Conservation (phyloP, 2,888 invertebrate species). For the Ptychoptera albimana region DNA sequence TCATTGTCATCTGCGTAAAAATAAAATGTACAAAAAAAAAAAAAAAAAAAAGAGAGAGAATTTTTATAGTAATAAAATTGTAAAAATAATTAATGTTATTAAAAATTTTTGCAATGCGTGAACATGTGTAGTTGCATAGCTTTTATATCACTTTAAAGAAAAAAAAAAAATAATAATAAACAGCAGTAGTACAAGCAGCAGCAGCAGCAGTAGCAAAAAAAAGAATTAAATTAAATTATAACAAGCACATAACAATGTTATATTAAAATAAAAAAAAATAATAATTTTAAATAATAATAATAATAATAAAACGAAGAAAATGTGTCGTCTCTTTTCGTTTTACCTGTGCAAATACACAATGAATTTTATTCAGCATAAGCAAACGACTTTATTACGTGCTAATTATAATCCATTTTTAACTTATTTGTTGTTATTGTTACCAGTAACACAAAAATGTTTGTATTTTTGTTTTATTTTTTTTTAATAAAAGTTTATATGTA, state of each 20-base stretch:
- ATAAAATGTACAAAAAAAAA: neutral
- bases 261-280: neutral
- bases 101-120: neutral
- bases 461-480: too few species aligned
- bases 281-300: neutral
- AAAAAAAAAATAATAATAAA: neutral
- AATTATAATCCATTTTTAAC: too few species aligned
- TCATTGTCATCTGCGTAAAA: neutral
- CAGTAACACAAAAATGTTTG: too few species aligned
- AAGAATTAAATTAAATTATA: neutral
- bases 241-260: neutral
- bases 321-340: too few species aligned
- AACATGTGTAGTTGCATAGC: neutral
- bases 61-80: neutral
- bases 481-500: too few species aligned
- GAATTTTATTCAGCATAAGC: too few species aligned
- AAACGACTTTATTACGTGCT: too few species aligned
- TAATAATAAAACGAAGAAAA: too few species aligned
- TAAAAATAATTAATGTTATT: neutral
- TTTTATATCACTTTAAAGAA: neutral
- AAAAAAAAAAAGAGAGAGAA: neutral
- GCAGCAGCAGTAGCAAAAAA: neutral
- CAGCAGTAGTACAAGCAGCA: too few species aligned
- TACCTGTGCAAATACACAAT: too few species aligned
- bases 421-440: too few species aligned